These are phyloP conservation scores for Sarcophaga variegata DNA, from an alignment of 2,888 invertebrate species.

Conservation along the genomic window DNA sequence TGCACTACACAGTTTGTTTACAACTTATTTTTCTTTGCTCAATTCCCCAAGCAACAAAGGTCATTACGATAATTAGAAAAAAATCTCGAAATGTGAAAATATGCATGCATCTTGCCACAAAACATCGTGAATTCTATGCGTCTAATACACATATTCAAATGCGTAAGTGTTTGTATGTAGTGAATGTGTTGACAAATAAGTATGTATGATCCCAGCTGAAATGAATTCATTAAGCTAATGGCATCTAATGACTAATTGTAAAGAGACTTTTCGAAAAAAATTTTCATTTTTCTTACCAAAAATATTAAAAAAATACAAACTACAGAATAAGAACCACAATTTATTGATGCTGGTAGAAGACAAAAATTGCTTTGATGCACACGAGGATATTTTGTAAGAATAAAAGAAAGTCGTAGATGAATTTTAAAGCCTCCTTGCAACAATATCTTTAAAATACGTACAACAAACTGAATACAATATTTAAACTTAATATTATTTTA, in stretches of 20 bases:
- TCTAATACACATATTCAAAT: not conserved
- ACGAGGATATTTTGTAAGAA: not conserved
- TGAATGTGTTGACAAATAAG: constrained; percentile 28
- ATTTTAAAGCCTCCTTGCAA: not conserved
- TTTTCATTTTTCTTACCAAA: no score
- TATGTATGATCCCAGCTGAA: constrained; percentile 49
- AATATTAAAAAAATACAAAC: no score
- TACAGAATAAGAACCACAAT: not conserved
- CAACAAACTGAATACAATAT: constrained; percentile 9
- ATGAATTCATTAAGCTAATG: constrained; percentile 65
- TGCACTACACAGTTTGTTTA: not conserved
- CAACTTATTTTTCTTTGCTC: constrained; percentile 20
- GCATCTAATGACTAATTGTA: constrained; percentile 64
- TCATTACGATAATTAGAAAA: constrained; percentile 65
- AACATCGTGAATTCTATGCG: not conserved
- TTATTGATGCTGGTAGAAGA: not conserved
- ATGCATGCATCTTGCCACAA: constrained; percentile 20
- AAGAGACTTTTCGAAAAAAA: constrained; percentile 12
- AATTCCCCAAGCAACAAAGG: constrained; percentile 54
- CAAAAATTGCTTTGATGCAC: not conserved
- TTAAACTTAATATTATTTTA: constrained; percentile 20
- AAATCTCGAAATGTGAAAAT: constrained; percentile 15
- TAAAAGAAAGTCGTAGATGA: not conserved
- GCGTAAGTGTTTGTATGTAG: not conserved
- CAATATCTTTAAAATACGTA: not conserved